Evolutionary conservation across 2,888 invertebrate species (phyloP), one percentile per base, ranked within the genome.

Genomic region (Coenonympha arcania): DNA sequence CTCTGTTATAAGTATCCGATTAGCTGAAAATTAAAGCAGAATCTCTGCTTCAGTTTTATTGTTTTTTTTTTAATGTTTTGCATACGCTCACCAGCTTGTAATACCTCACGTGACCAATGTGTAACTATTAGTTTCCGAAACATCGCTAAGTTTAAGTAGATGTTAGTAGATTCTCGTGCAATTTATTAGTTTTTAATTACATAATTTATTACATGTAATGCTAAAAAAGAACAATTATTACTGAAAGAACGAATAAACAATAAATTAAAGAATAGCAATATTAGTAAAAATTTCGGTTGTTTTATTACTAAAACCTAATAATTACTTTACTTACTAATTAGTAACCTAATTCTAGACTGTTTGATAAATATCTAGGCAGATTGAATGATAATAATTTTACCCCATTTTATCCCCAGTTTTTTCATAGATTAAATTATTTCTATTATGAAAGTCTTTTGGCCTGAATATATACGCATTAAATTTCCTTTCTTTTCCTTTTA

Each of bases 161-260:
- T 68, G 68, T 78, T 83, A 81, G 81, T 77, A 65, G 66, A 73
- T 76, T 80, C 76, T 79, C 78, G 78, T 77, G 76, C 80, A 78
- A 76, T 77, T 62, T 73, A 76, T 76, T 77, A 72, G 76, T 75
- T 76, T 68, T 72, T 79, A 79, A 77, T 75, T 76, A 75, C 72
- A 74, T 71, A 68, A 72, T 71, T 75, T 73, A 71, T 77, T 73
- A 72, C 77, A 65, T n/a, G 75, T 72, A 50, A 40, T 46, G 43
- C 36, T 50, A 69, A 76, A 84, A n/a, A 77, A 64, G 66, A 71
- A 75, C 68, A 45, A 76, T 83, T 76, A 79, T 80, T 79, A 80
- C 83, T 80, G 77, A 70, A 73, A 44, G 80, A 81, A 80, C 76
- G 73, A 80, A 81, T 82, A 79, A 81, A 83, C 83, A 83, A 82